Base-by-base conservation (phyloP, 2,113 vertebrate species). In the Datnioides undecimradiatus region DNA sequence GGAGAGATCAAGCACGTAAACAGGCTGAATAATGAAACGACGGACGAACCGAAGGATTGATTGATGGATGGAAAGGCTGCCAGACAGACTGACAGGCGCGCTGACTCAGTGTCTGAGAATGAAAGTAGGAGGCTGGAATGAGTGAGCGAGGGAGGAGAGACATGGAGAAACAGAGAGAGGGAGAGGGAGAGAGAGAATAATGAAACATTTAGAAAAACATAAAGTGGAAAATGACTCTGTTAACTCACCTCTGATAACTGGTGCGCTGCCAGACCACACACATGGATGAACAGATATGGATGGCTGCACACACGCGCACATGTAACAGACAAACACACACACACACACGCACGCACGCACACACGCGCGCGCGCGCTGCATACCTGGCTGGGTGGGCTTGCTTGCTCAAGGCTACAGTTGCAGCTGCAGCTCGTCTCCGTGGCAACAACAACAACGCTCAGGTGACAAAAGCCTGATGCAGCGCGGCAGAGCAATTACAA, bases 231-330 rank as follows among this genome's bases (percentile, higher is more conserved):
- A 86, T 86, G 82, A 91, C 66, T 88, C 80, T 63, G 81, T 75
- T 79, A 87, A 83, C 74, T 89, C 90, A 85, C 48, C 89, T 88
- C 85, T 87, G 83, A 93, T 90, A 88, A 89, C 74, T 93, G 87
- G 88, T 88, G 83, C 84, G 40, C 76, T 76, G 90, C 90, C 91
- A 94, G 93, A 94, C 94, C 91, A 92, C 90, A 90, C 91, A 92
- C 87, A 87, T 12, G 69, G 80, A 80, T 64, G 74, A 86, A 58
- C 89, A 87, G 87, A 91, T 73, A 79, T 64, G 82, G 59, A 76
- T 66, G 52, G 48, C 63, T 43, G 19, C 73, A 79, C 70, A 73
- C 57, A 66, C 71, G 77, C 79, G 71, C 43, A 77, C 65, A 51
- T 51, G 36, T 31, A 66, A 58, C 17, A 78, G 25, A 75, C 66